Evolutionary conservation across 1,140 invertebrate species (phyloP).

Genomic region (Eriosoma lanigerum): DNA sequence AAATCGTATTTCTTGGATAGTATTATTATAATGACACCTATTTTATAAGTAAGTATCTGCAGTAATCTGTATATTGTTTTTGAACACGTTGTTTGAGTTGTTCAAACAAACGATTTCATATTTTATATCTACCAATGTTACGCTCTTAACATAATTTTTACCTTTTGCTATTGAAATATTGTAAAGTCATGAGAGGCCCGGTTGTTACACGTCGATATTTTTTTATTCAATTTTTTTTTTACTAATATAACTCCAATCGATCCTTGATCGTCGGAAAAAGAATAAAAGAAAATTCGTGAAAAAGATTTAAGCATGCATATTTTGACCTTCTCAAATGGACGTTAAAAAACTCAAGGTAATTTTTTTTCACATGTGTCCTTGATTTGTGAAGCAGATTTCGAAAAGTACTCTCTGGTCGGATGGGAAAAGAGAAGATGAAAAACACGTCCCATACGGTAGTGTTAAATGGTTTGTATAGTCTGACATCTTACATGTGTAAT

Average conservation of each 20-base stretch:
- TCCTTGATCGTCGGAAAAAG: conserved; percentile 23
- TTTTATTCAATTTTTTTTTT: not conserved
- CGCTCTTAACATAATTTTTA: conserved; percentile 11
- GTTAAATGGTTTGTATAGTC: not conserved
- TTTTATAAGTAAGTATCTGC: not conserved
- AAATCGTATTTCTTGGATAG: not conserved
- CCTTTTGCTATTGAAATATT: conserved; percentile 17
- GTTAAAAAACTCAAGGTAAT: conserved; percentile 34
- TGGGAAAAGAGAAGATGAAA: not conserved
- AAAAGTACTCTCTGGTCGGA: conserved; percentile 23
- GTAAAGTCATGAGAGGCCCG: conserved; percentile 21
- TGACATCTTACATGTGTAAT: not conserved
- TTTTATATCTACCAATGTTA: conserved; percentile 15
- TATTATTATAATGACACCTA: not conserved
- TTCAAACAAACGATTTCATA: conserved; percentile 25
- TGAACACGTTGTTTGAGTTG: not conserved
- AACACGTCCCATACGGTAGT: not conserved
- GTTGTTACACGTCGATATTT: not conserved
- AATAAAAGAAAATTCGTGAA: conserved; percentile 50
- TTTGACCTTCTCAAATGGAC: conserved; percentile 27
- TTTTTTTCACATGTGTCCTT: conserved; percentile 13
- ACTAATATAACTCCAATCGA: not conserved
- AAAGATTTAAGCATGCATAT: conserved; percentile 31
- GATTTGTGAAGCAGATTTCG: conserved; percentile 20
- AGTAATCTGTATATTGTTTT: too few species aligned